Evolutionary conservation across 1,140 invertebrate species (phyloP).

Genomic region (Drosophila micromelanica): DNA sequence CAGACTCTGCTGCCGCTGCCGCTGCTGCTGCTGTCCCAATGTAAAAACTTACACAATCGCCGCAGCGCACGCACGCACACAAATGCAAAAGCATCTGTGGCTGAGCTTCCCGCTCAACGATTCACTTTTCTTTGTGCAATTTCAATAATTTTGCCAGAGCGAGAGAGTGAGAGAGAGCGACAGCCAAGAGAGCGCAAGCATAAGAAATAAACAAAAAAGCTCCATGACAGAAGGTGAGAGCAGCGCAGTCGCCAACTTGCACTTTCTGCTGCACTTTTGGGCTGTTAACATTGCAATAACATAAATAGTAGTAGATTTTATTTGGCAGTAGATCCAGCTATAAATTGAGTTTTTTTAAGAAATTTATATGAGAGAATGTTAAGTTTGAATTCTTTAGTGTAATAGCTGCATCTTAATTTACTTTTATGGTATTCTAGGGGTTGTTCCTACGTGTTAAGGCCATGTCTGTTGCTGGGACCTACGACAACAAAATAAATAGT

Average conservation of each 20-base stretch:
- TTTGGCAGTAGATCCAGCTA: too few relatives aligned
- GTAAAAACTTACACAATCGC: slow-evolving; percentile 77
- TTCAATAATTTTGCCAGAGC: slow-evolving; percentile 65
- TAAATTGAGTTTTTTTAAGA: too few relatives aligned
- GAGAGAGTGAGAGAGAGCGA: slow-evolving; percentile 6
- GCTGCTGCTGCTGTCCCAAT: slow-evolving; percentile 20
- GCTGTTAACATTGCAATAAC: slow-evolving; percentile 6
- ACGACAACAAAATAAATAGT: slow-evolving; percentile 55
- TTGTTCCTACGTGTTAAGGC: background rate
- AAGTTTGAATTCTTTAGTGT: too few relatives aligned
- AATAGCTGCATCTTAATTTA: too few relatives aligned
- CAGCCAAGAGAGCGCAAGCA: slow-evolving; percentile 26
- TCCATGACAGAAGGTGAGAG: slow-evolving; percentile 33
- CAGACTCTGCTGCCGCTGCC: slow-evolving; percentile 12
- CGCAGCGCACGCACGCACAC: slow-evolving; percentile 36
- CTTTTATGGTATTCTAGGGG: too few relatives aligned
- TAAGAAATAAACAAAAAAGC: slow-evolving; percentile 32
- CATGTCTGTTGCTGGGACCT: slow-evolving; percentile 38
- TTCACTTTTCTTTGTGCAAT: slow-evolving; percentile 82
- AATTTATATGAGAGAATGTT: too few relatives aligned
- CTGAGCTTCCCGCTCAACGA: slow-evolving; percentile 55
- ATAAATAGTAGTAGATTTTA: slow-evolving; percentile 65
- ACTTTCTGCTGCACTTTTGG: slow-evolving; percentile 69
- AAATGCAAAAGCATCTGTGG: slow-evolving; percentile 25
- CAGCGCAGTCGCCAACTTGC: slow-evolving; percentile 58